Percentiles rank a stretch among this genome's conserved stretches.
Conservation (phyloP, 92 coral and sea anemone genomes). For the Zoanthus gigantus region DNA sequence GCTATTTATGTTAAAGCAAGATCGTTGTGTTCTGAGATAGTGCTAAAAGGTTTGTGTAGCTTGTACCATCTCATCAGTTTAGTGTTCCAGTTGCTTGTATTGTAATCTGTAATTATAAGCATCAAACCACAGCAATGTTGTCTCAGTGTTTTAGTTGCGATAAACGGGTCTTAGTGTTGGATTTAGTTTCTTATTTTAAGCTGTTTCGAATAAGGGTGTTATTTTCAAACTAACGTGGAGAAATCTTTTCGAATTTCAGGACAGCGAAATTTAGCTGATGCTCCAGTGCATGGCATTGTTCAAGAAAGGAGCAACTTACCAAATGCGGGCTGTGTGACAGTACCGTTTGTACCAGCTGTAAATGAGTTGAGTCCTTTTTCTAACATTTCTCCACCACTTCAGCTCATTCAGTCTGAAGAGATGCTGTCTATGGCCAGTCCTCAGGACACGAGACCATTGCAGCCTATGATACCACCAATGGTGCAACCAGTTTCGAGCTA, state of each 20-base stretch:
- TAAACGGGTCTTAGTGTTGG: too few species aligned
- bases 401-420: background rate
- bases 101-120: too few species aligned
- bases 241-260: background rate
- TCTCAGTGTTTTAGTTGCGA: too few species aligned
- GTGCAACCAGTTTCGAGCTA: background rate
- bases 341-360: background rate
- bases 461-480: background rate
- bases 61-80: too few species aligned
- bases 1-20: too few species aligned
- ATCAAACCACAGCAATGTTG: too few species aligned
- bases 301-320: background rate
- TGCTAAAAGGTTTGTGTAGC: too few species aligned
- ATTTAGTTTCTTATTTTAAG: too few species aligned
- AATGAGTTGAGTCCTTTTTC: background rate
- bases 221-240: background rate
- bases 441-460: background rate
- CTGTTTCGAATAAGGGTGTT: background rate
- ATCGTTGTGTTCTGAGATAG: too few species aligned
- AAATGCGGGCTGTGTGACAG: background rate
- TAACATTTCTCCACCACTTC: background rate
- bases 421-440: background rate
- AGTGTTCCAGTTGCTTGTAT: too few species aligned
- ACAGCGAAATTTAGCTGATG: background rate
- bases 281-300: background rate